These are phyloP conservation scores for Cheirogaleus major DNA, from an alignment of 2,797 vertebrate genomes.

Conservation along the genomic window DNA sequence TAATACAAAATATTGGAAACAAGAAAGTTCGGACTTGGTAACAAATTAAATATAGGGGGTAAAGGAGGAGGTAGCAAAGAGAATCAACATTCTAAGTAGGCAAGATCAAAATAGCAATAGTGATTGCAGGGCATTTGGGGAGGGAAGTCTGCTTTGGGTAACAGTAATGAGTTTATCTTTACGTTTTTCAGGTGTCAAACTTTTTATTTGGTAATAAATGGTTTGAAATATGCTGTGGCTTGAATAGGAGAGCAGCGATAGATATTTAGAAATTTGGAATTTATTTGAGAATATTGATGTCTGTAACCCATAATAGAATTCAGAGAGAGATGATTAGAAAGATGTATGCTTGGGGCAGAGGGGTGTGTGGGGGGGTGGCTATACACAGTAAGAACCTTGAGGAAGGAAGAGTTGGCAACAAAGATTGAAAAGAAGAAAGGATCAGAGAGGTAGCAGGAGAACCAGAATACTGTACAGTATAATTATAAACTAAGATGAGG, in stretches of 20 bases:
- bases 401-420: not conserved
- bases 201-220: slow-evolving; percentile 40
- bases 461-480: not conserved
- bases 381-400: slow-evolving; percentile 2
- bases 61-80: not conserved
- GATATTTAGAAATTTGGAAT: slow-evolving; percentile 35
- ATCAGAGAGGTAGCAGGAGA: not conserved
- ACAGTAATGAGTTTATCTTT: slow-evolving; percentile 44
- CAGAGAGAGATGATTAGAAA: slow-evolving; percentile 26
- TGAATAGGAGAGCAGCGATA: slow-evolving; percentile 37
- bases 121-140: not conserved
- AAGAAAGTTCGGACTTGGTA: not conserved
- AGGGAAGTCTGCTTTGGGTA: not conserved
- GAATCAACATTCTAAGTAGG: slow-evolving; percentile 12
- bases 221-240: slow-evolving; percentile 36
- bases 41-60: slow-evolving; percentile 4
- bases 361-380: not conserved
- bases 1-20: slow-evolving; percentile 11
- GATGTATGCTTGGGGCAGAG: not conserved
- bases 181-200: not conserved
- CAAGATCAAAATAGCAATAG: slow-evolving; percentile 30
- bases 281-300: slow-evolving; percentile 45
- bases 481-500: not conserved
- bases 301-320: slow-evolving; percentile 27
- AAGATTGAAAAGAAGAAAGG: not conserved